Evolutionary conservation across 2,888 invertebrate species (phyloP).

Genomic region (Mechanitis messenoides): DNA sequence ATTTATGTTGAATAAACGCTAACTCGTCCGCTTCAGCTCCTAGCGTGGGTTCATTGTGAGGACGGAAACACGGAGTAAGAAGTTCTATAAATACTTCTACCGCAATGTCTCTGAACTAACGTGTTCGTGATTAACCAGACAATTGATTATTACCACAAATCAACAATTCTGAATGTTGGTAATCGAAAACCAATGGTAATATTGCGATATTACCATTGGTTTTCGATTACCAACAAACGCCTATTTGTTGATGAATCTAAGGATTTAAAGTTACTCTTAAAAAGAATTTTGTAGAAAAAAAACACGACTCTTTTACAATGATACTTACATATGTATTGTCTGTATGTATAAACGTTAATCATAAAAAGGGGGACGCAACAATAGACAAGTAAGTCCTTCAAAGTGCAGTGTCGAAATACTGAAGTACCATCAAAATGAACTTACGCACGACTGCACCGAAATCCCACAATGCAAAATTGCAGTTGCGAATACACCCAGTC

Average conservation of each 20-base stretch:
- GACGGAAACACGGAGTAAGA: slow-evolving; percentile 35
- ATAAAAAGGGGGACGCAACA: slow-evolving; percentile 12
- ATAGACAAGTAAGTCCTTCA: slow-evolving; percentile 10
- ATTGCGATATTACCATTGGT: no score
- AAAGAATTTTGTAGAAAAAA: not conserved
- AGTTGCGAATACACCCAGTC: no score
- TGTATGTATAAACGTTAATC: not conserved
- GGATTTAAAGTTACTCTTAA: no score
- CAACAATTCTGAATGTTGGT: not conserved
- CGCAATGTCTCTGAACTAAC: slow-evolving; percentile 20
- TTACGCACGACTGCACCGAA: slow-evolving; percentile 7
- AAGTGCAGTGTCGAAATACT: slow-evolving; percentile 17
- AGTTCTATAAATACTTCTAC: slow-evolving; percentile 41
- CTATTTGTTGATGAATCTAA: no score
- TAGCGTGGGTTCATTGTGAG: slow-evolving; percentile 22
- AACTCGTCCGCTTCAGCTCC: slow-evolving; percentile 11
- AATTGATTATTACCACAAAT: slow-evolving; percentile 3
- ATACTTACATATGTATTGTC: not conserved
- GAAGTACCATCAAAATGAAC: slow-evolving; percentile 16
- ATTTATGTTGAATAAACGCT: not conserved
- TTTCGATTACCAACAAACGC: no score
- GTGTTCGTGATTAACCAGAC: slow-evolving; percentile 17
- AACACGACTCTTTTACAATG: not conserved
- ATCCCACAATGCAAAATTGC: not conserved
- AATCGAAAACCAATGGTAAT: no score